phyloP scores from a whole-genome alignment of 1,140 invertebrate species.

The Sitodiplosis mosellana region DNA sequence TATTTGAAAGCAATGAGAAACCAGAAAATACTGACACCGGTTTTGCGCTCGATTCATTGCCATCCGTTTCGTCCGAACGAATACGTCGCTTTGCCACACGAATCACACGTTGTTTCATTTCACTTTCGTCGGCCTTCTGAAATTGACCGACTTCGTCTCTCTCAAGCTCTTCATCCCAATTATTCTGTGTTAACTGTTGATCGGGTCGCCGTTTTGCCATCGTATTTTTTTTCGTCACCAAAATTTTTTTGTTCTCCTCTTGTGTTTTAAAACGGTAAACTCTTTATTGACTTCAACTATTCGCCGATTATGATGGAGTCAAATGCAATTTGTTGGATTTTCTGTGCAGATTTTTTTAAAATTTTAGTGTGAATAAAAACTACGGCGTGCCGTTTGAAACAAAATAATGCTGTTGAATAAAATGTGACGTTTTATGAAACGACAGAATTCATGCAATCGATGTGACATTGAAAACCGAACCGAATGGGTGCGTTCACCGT shows the following conservation, averaged over 20 bases:
- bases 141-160: slow-evolving; percentile 59
- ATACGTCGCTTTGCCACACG: slow-evolving; percentile 54
- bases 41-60: slow-evolving; percentile 27
- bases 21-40: slow-evolving; percentile 32
- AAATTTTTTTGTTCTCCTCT: background rate
- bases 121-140: slow-evolving; percentile 43
- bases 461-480: too few species aligned
- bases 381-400: too few species aligned
- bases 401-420: too few species aligned
- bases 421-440: too few species aligned
- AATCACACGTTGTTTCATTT: slow-evolving; percentile 54
- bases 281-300: background rate
- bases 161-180: slow-evolving; percentile 75
- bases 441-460: too few species aligned
- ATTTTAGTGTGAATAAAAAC: too few species aligned
- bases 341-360: too few species aligned
- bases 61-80: slow-evolving; percentile 11
- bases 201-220: slow-evolving; percentile 49
- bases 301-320: too few species aligned
- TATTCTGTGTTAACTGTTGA: slow-evolving; percentile 69
- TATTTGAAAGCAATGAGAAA: slow-evolving; percentile 35
- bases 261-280: background rate
- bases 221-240: background rate
- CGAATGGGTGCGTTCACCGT: too few species aligned
- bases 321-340: too few species aligned